Evolutionary conservation across 1,140 invertebrate genomes (phyloP).

Genomic region (Drosophila orosa): DNA sequence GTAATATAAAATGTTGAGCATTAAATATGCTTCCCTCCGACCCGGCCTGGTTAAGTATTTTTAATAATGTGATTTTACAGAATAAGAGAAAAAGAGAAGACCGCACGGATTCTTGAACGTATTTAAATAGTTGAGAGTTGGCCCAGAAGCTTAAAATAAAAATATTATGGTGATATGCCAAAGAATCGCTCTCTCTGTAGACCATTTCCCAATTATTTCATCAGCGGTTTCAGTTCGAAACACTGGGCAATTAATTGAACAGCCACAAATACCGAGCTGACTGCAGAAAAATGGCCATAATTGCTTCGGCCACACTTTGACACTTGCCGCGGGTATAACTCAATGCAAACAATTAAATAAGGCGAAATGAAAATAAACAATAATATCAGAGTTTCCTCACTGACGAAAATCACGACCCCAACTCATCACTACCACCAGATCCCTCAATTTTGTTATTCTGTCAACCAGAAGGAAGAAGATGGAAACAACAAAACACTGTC

Average conservation of each 20-base stretch:
- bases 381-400: slow-evolving; percentile 12
- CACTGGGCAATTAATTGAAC: slow-evolving; percentile 31
- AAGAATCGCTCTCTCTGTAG: background rate
- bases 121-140: slow-evolving; percentile 4
- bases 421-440: slow-evolving; percentile 15
- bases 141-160: background rate
- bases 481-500: slow-evolving; percentile 15
- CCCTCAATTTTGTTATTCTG: slow-evolving; percentile 7
- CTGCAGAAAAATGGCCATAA: slow-evolving; percentile 17
- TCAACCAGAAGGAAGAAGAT: slow-evolving; percentile 13
- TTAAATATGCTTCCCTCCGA: slow-evolving; percentile 1
- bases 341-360: slow-evolving; percentile 20
- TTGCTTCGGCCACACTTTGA: slow-evolving; percentile 30
- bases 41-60: slow-evolving; percentile 34
- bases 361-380: slow-evolving; percentile 18
- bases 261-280: slow-evolving; percentile 20
- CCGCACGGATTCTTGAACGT: background rate
- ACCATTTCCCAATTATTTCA: slow-evolving; percentile 33
- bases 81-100: background rate
- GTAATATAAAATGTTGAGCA: slow-evolving; percentile 16
- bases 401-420: slow-evolving; percentile 2
- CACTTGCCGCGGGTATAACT: slow-evolving; percentile 9
- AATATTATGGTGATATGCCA: background rate
- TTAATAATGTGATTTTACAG: slow-evolving; percentile 37
- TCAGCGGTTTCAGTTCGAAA: slow-evolving; percentile 21